phyloP scores from a whole-genome alignment of 1,140 invertebrate species.

The Panagrolaimus sp. region DNA sequence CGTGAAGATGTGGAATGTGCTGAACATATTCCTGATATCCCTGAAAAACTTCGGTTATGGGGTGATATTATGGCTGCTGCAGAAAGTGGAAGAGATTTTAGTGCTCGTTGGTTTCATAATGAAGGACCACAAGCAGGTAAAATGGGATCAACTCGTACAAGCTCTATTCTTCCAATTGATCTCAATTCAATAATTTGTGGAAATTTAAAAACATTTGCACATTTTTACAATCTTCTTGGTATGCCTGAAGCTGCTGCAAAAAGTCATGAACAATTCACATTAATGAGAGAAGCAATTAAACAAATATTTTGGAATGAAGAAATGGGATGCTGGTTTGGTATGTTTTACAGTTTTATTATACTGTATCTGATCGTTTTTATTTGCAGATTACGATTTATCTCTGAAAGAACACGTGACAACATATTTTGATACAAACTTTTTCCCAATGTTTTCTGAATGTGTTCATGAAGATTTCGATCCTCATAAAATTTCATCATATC shows the following conservation, averaged over 20 bases:
- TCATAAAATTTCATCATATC: slow-evolving; percentile 28
- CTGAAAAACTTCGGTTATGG: slow-evolving; percentile 67
- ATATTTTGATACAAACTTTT: slow-evolving; percentile 77
- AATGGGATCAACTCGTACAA: slow-evolving; percentile 50
- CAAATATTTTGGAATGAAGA: slow-evolving; percentile 77
- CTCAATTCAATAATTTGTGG: slow-evolving; percentile 69
- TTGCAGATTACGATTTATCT: slow-evolving; percentile 73
- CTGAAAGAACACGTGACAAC: slow-evolving; percentile 64
- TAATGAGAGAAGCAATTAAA: slow-evolving; percentile 35
- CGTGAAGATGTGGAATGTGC: slow-evolving; percentile 64
- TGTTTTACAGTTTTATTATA: no score
- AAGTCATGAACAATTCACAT: slow-evolving; percentile 21
- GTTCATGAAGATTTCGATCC: slow-evolving; percentile 43
- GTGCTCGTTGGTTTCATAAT: slow-evolving; percentile 76
- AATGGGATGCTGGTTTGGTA: slow-evolving; percentile 76
- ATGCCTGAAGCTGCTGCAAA: slow-evolving; percentile 26
- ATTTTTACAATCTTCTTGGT: slow-evolving; percentile 37
- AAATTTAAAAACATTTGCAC: slow-evolving; percentile 61
- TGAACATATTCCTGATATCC: slow-evolving; percentile 35
- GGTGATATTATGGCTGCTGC: slow-evolving; percentile 78
- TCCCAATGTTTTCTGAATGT: slow-evolving; percentile 73
- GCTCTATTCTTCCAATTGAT: slow-evolving; percentile 71
- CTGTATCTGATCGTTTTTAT: no score
- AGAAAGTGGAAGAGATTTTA: slow-evolving; percentile 90
- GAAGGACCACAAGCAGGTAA: slow-evolving; percentile 44